Evolutionary conservation across 2,888 invertebrate species (phyloP).

Genomic region (Idaea dimidiata): DNA sequence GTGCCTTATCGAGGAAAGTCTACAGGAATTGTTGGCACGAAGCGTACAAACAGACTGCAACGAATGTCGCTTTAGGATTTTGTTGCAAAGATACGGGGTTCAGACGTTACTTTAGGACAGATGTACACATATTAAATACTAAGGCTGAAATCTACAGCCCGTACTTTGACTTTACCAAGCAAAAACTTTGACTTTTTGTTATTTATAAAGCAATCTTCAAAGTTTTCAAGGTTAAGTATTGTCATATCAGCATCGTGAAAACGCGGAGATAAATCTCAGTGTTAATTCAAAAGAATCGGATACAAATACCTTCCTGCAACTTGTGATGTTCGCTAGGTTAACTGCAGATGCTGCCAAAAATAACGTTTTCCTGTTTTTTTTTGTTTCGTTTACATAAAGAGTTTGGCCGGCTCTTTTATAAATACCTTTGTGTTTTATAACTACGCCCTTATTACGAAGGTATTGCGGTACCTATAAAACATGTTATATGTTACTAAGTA

Average conservation of each 20-base stretch:
- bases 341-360: background rate
- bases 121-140: no score
- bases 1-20: constrained; percentile 3
- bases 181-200: no score
- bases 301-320: background rate
- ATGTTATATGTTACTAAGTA: no score
- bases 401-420: background rate
- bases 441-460: background rate
- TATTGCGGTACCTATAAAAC: background rate
- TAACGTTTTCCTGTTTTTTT: background rate
- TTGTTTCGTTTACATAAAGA: background rate
- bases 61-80: background rate
- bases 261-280: no score
- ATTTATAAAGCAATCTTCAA: no score
- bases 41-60: background rate
- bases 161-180: no score
- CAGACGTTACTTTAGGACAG: background rate
- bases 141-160: no score
- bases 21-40: constrained; percentile 3
- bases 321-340: background rate
- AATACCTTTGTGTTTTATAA: background rate
- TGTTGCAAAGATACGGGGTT: background rate
- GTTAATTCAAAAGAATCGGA: no score
- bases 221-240: no score
- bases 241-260: no score